A percentile compares a stretch with the other conserved stretches of the same genome.
Evolutionary conservation across 2,113 vertebrate genomes (phyloP).

Genomic region (Lanius ludovicianus): DNA sequence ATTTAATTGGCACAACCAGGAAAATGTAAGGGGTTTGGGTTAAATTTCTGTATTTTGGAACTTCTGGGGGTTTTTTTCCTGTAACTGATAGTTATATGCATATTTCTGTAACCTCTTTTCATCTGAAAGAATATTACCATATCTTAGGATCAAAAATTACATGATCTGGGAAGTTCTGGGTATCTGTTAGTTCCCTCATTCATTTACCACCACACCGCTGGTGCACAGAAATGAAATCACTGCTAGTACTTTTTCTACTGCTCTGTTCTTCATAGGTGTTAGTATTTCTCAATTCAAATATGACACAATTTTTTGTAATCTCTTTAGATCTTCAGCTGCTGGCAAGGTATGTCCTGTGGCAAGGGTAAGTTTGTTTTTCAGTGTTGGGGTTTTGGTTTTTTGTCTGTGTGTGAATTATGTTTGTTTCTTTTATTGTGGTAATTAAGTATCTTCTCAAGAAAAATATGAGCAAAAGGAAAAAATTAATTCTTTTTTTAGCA

Average conservation of each 20-base stretch:
- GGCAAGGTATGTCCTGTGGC: neutral
- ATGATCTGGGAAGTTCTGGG: neutral
- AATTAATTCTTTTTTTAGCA: neutral
- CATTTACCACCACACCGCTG: neutral
- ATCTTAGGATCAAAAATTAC: neutral
- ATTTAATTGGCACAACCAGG: neutral
- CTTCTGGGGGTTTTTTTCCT: neutral
- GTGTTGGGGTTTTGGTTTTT: accelerated
- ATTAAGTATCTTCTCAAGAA: neutral
- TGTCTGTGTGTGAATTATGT: neutral
- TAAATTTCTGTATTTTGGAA: neutral
- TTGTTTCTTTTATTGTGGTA: neutral
- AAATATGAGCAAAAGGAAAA: neutral
- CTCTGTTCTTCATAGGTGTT: neutral
- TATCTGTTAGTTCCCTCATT: neutral
- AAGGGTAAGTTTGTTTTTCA: neutral
- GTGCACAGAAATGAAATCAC: neutral
- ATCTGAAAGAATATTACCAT: neutral
- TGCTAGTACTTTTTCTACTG: neutral
- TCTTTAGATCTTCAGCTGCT: neutral
- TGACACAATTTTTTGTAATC: neutral
- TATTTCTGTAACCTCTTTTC: neutral
- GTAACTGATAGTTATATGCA: neutral
- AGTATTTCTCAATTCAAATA: neutral
- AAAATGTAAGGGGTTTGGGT: neutral